These are phyloP conservation scores for Drosophila anceps DNA, from an alignment of 2,888 invertebrate species.

Conservation along the genomic window DNA sequence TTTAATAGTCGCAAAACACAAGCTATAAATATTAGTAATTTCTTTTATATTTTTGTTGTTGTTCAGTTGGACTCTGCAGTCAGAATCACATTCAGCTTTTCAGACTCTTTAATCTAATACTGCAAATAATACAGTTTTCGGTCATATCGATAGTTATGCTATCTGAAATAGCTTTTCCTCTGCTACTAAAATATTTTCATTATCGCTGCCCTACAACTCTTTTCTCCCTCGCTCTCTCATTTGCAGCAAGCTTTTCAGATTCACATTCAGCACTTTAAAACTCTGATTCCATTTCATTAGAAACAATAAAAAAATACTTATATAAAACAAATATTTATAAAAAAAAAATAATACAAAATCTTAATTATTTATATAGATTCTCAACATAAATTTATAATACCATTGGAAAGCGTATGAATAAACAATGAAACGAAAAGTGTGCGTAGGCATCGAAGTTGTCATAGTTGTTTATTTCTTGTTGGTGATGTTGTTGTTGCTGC, in stretches of 20 bases:
- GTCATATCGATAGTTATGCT: background rate
- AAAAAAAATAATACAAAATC: background rate
- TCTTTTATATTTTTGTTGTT: too few relatives aligned
- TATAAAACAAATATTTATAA: background rate
- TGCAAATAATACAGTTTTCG: too few relatives aligned
- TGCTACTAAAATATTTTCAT: too few relatives aligned
- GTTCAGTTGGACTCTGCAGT: too few relatives aligned
- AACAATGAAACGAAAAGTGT: slow-evolving; percentile 42
- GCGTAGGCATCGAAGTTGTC: slow-evolving; percentile 64
- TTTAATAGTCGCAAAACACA: background rate
- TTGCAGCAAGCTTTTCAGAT: background rate
- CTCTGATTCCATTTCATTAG: background rate
- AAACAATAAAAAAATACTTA: background rate
- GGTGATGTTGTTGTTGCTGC: slow-evolving; percentile 4
- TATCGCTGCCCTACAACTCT: too few relatives aligned
- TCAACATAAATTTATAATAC: slow-evolving; percentile 5
- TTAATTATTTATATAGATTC: background rate
- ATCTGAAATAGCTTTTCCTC: background rate
- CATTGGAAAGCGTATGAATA: slow-evolving; percentile 5
- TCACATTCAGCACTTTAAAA: background rate
- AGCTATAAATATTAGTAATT: background rate
- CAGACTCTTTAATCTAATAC: too few relatives aligned
- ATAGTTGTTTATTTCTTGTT: slow-evolving; percentile 33
- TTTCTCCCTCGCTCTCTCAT: background rate
- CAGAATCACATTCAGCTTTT: too few relatives aligned